Base-by-base conservation (phyloP, 2,113 vertebrate genomes). In the Pandion haliaetus region DNA sequence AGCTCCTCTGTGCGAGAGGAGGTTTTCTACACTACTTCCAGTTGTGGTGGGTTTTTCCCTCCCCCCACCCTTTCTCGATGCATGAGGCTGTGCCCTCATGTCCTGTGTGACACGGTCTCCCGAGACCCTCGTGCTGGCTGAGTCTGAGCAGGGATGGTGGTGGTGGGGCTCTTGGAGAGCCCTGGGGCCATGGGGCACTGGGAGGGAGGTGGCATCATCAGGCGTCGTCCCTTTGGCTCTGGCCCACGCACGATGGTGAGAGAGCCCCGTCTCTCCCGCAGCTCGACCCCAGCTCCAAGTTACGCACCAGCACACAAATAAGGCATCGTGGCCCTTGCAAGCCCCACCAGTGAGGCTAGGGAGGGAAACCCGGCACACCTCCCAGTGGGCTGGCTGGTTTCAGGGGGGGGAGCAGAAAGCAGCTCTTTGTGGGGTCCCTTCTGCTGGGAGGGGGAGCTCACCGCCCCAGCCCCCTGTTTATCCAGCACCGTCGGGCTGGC, bases 101-200 rank as follows among this genome's bases (percentile, higher is more conserved):
- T 84, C 21, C 32, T 0, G 0, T 1, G 10, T 42, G 36, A 29
- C 8, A 6, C 2, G 1, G 32, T 13, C 38, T 26, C 54, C 78
- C 2, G 7, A 47, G 40, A 65, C 29, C 29, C 23, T 69, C 11
- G 0, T 2, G 4, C 4, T 31, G 40, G 10, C 13, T n/a, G 32
- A 45, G 19, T 70, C 17, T 50, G 44, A 45, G 49, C 2, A 0
- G 26, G 38, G 32, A 59, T 34, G 44, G 78, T 23, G 59, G 17
- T 26, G 13, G 3, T 42, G 36, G 23, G 17, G 42, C 3, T 67
- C n/a, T 63, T 5, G 12, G 34, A 32, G 58, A 67, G 57, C 42
- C 28, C 42, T 29, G 24, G 12, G 36, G 38, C 2, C 31, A 32
- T 0, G 0, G 7, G 34, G 25, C 45, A 50, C 10, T 21, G 34